phyloP scores from a whole-genome alignment of 2,797 vertebrate species.

The Pseudotriccus pelzelni region DNA sequence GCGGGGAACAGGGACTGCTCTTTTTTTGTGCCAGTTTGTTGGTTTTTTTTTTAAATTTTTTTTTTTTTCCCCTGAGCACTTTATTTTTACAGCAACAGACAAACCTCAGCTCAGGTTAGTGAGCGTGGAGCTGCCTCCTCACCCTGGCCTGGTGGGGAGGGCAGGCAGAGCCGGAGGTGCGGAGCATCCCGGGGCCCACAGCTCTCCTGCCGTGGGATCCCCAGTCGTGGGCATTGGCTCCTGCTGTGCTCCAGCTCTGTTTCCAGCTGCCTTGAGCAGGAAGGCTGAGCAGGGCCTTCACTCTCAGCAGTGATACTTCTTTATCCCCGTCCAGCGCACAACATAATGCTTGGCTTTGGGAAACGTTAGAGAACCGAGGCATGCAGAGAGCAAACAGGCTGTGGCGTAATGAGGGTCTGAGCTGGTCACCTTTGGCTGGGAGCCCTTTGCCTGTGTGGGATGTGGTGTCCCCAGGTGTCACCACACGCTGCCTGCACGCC shows the following conservation, averaged over 20 bases:
- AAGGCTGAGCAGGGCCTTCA: background rate
- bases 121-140: background rate
- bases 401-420: background rate
- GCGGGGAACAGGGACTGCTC: background rate
- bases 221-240: background rate
- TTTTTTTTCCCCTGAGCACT: background rate
- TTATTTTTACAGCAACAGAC: conserved; percentile 53
- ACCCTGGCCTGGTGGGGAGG: accelerated
- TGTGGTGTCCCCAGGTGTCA: background rate
- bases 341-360: background rate
- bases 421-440: background rate
- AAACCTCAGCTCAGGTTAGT: conserved; percentile 38
- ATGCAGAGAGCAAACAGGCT: background rate
- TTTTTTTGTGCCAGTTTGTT: conserved; percentile 37
- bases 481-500: accelerated
- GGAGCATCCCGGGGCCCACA: accelerated
- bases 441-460: background rate
- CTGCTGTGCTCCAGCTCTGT: background rate
- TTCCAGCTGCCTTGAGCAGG: background rate
- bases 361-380: background rate
- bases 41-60: background rate
- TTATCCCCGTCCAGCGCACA: background rate
- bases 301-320: background rate
- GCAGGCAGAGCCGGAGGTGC: background rate
- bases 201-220: background rate